A percentile compares a stretch with the other conserved stretches of the same genome.
phyloP scores from a whole-genome alignment of 2,888 invertebrate genomes.

The Aphodius sticticus region DNA sequence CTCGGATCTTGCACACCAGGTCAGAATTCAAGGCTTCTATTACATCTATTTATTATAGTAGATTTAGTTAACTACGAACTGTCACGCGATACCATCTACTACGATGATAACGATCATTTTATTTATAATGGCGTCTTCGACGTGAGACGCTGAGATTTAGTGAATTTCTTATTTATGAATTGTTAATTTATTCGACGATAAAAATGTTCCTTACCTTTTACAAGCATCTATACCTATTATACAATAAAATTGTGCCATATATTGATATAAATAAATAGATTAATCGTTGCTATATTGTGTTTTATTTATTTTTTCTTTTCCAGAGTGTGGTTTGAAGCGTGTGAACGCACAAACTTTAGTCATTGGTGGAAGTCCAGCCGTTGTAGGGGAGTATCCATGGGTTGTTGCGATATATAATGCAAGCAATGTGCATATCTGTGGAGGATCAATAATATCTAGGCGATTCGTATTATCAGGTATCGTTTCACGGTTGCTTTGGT shows the following conservation, averaged over 20 bases:
- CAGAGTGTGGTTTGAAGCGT: conserved; percentile 31
- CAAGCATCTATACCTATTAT: too few relatives aligned
- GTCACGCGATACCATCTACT: too few relatives aligned
- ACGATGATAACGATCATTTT: too few relatives aligned
- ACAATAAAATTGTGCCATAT: neutral
- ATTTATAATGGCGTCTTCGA: conserved; percentile 26
- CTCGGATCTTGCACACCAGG: conserved; percentile 17
- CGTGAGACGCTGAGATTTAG: conserved; percentile 14
- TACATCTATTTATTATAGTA: too few relatives aligned
- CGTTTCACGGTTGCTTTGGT: neutral
- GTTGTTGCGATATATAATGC: conserved; percentile 24
- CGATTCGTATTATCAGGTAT: conserved; percentile 34
- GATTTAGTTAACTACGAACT: neutral
- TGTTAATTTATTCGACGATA: neutral
- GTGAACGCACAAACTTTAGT: conserved; percentile 20
- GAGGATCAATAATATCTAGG: conserved; percentile 31
- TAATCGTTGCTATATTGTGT: neutral
- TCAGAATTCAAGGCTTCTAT: neutral
- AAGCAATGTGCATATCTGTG: conserved; percentile 26
- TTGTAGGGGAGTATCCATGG: conserved; percentile 33
- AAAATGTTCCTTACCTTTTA: neutral
- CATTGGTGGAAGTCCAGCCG: conserved; percentile 22
- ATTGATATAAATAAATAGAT: neutral
- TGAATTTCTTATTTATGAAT: neutral
- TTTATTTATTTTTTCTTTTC: neutral